Conservation (phyloP, 2,888 invertebrate species). For the Homarus gammarus region DNA sequence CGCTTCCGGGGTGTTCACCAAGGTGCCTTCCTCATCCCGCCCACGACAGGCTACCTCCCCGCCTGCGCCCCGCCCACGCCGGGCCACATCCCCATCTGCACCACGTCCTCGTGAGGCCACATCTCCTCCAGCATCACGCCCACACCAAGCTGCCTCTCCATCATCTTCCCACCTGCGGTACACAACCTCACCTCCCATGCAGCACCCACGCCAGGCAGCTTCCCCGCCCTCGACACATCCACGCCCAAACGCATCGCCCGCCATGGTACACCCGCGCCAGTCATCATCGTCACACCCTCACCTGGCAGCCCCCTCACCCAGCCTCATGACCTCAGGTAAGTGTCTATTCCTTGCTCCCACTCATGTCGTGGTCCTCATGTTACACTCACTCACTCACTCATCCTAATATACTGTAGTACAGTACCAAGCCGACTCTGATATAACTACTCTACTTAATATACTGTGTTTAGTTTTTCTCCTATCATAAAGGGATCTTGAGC, state of each 20-base stretch:
- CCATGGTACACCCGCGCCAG: not conserved
- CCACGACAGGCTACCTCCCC: not conserved
- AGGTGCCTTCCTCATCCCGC: conserved; percentile 17
- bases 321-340: conserved; percentile 39
- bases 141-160: conserved; percentile 16
- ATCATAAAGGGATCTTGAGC: too few species aligned
- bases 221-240: not conserved
- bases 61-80: not conserved
- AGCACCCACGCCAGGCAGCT: conserved; percentile 12
- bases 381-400: too few species aligned
- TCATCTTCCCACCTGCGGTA: conserved; percentile 1
- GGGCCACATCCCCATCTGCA: not conserved
- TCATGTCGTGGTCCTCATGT: too few species aligned
- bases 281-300: conserved; percentile 12
- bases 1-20: conserved; percentile 1
- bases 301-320: not conserved
- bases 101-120: not conserved
- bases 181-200: not conserved
- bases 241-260: not conserved
- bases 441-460: too few species aligned
- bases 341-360: too few species aligned
- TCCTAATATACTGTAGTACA: too few species aligned
- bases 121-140: not conserved
- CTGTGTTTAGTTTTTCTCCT: too few species aligned
- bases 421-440: too few species aligned